These are phyloP conservation scores for Chrysomela aeneicollis DNA, from an alignment of 2,888 invertebrate species.

Conservation along the genomic window DNA sequence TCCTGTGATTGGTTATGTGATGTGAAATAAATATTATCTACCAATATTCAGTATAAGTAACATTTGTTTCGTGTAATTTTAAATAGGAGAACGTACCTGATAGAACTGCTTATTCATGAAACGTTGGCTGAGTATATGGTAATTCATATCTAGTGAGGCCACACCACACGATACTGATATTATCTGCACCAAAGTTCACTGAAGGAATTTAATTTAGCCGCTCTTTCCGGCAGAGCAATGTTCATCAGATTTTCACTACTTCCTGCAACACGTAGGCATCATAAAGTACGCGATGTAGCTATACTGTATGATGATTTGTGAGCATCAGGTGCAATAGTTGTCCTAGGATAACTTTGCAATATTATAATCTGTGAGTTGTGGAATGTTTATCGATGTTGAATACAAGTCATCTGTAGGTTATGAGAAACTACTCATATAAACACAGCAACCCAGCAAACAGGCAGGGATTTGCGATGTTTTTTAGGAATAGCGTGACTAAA, in stretches of 20 bases:
- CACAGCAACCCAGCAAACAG: too few species aligned
- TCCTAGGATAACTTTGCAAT: not conserved
- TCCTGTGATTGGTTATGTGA: too few species aligned
- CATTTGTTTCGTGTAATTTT: too few species aligned
- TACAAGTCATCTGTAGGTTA: too few species aligned
- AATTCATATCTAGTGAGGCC: not conserved
- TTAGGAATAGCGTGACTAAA: too few species aligned
- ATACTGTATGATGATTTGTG: slow-evolving; percentile 3
- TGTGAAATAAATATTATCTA: too few species aligned
- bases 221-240: not conserved
- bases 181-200: not conserved
- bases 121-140: not conserved
- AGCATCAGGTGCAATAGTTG: not conserved
- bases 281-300: not conserved
- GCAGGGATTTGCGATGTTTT: too few species aligned
- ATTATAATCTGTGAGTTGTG: not conserved
- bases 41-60: too few species aligned
- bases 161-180: not conserved
- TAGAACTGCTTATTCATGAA: too few species aligned
- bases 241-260: not conserved
- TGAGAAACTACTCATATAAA: too few species aligned
- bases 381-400: too few species aligned
- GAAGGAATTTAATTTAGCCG: not conserved
- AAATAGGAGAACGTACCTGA: too few species aligned
- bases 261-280: slow-evolving; percentile 2